phyloP scores from a whole-genome alignment of 2,888 invertebrate species.

The Incurvaria masculella region DNA sequence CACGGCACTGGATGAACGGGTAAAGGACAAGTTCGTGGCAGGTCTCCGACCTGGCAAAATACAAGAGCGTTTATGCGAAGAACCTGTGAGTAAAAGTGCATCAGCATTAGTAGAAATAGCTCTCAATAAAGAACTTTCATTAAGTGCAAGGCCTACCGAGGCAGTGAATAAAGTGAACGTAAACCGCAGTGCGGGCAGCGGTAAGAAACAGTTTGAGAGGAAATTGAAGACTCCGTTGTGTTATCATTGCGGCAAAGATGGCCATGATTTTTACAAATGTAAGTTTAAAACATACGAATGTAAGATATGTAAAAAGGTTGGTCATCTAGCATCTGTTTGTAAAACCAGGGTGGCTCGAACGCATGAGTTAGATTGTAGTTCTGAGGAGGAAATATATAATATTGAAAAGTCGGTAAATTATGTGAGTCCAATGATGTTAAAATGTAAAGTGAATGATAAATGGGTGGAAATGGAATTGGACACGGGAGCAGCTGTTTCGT shows the following conservation, averaged over 20 bases:
- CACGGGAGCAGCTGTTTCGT: not conserved
- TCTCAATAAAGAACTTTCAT: not conserved
- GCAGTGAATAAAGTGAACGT: not conserved
- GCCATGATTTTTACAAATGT: conserved; percentile 1
- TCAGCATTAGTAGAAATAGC: not conserved
- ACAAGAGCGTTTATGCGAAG: not conserved
- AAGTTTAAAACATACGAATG: conserved; percentile 2
- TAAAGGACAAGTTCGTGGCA: not conserved
- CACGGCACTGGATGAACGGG: not conserved
- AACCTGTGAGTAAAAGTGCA: not conserved
- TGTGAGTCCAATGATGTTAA: not conserved
- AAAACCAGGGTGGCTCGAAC: not conserved
- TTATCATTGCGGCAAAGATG: not conserved
- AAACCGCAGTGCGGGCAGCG: too few species aligned
- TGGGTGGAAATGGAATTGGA: not conserved
- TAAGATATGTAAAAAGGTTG: conserved; percentile 1
- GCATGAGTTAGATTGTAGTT: too few species aligned
- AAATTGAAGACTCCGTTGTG: not conserved
- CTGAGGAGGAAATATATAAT: not conserved
- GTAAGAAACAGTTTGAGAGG: too few species aligned
- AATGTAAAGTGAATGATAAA: not conserved
- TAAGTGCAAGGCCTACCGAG: not conserved
- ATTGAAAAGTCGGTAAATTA: not conserved
- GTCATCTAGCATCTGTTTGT: not conserved
- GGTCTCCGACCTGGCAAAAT: not conserved